phyloP scores from a whole-genome alignment of 2,113 vertebrate species.

The Zosterops pallidus region DNA sequence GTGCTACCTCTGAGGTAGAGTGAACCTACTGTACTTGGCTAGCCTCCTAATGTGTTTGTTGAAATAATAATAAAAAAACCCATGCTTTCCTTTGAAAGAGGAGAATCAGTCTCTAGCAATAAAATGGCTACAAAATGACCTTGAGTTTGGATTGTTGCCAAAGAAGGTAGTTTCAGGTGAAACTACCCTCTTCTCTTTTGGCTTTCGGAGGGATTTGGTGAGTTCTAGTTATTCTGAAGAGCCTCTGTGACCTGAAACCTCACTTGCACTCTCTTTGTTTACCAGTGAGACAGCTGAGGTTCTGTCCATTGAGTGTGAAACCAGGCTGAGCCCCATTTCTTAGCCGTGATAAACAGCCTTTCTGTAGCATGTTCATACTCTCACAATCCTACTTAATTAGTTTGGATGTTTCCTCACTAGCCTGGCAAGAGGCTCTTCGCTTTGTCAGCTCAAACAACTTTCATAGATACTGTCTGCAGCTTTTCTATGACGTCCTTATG shows the following conservation, averaged over 20 bases:
- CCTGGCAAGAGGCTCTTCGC: neutral
- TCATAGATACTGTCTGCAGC: neutral
- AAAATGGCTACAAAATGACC: neutral
- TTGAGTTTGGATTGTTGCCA: neutral
- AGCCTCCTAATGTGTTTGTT: neutral
- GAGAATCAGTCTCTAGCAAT: neutral
- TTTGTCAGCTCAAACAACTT: neutral
- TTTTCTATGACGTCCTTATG: neutral
- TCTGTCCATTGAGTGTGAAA: neutral
- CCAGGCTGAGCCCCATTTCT: neutral
- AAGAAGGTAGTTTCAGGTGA: neutral
- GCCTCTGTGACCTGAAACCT: neutral
- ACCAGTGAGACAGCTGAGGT: neutral
- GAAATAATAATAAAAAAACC: neutral
- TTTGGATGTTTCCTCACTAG: neutral
- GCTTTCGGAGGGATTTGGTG: neutral
- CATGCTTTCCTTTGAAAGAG: neutral
- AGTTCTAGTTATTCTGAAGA: neutral
- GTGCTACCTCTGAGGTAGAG: neutral
- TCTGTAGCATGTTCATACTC: neutral
- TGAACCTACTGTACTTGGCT: neutral
- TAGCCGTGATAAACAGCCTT: neutral
- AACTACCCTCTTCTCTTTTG: neutral
- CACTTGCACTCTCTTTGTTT: neutral
- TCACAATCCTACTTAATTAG: neutral